phyloP scores from a whole-genome alignment of 2,888 invertebrate genomes.

The Anarsia innoxiella region DNA sequence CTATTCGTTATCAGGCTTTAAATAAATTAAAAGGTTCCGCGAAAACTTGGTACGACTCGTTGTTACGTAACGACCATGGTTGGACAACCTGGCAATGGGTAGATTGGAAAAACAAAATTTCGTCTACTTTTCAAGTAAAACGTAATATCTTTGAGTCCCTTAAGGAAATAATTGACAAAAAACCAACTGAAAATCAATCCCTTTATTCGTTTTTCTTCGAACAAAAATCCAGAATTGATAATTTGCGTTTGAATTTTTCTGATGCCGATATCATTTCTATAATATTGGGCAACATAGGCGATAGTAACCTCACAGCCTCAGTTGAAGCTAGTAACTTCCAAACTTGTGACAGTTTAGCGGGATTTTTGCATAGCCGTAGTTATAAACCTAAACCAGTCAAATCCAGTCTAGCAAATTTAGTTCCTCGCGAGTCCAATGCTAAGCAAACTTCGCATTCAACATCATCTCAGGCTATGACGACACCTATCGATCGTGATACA shows the following conservation, averaged over 20 bases:
- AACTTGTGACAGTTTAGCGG: constrained; percentile 14
- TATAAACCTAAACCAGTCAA: background rate
- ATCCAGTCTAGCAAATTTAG: background rate
- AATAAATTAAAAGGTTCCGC: too few relatives aligned
- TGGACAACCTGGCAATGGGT: too few relatives aligned
- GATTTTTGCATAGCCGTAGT: constrained; percentile 5
- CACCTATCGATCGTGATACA: background rate
- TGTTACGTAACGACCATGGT: too few relatives aligned
- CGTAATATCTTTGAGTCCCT: too few relatives aligned
- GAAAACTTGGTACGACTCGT: too few relatives aligned
- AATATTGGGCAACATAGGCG: constrained; percentile 19
- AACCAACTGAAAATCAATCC: background rate
- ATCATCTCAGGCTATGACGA: background rate
- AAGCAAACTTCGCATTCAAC: background rate
- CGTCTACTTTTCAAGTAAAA: too few relatives aligned
- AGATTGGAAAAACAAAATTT: too few relatives aligned
- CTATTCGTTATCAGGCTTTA: too few relatives aligned
- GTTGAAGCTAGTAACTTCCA: constrained; percentile 18
- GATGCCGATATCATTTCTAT: constrained; percentile 10
- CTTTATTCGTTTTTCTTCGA: constrained; percentile 1
- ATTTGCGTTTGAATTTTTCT: background rate
- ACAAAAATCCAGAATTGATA: background rate
- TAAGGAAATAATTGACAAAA: background rate
- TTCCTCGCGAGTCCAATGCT: background rate
- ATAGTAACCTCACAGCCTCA: constrained; percentile 16